Evolutionary conservation across 2,797 vertebrate genomes (phyloP).

Genomic region (Halcyon badia): DNA sequence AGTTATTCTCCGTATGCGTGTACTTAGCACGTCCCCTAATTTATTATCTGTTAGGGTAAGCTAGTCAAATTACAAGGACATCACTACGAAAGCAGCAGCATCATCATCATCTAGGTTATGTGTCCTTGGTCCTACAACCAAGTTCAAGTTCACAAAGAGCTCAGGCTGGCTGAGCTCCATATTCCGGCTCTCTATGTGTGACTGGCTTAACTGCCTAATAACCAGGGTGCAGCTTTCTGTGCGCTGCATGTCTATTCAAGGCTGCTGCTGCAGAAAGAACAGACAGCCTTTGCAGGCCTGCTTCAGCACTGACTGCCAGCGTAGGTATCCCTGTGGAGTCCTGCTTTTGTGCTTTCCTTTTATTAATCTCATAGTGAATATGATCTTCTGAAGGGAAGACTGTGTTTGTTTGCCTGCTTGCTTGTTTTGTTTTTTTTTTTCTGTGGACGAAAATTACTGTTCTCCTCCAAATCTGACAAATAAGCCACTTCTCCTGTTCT

Average conservation of each 20-base stretch:
- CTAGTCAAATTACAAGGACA: constrained; percentile 14
- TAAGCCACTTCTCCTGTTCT: background rate
- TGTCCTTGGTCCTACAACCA: constrained; percentile 10
- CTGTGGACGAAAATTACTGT: background rate
- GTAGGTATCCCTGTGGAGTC: background rate
- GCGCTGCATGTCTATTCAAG: background rate
- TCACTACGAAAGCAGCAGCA: background rate
- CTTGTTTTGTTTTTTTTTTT: background rate
- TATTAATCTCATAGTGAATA: background rate
- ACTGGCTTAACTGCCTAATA: background rate
- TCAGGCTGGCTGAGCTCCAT: background rate
- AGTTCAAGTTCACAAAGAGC: background rate
- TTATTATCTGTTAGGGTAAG: constrained; percentile 11
- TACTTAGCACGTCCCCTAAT: background rate
- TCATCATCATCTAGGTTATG: background rate
- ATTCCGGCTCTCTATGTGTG: background rate
- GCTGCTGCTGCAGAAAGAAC: background rate
- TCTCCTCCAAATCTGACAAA: background rate
- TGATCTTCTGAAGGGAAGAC: background rate
- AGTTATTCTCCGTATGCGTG: background rate
- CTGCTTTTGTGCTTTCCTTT: background rate
- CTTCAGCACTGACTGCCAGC: background rate
- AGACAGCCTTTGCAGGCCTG: background rate
- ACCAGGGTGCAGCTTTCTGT: background rate
- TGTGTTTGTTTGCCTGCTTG: background rate